Percentiles rank a stretch among this genome's conserved stretches.
Evolutionary conservation across 2,113 vertebrate species (phyloP).

Genomic region (Dissostichus mawsoni): DNA sequence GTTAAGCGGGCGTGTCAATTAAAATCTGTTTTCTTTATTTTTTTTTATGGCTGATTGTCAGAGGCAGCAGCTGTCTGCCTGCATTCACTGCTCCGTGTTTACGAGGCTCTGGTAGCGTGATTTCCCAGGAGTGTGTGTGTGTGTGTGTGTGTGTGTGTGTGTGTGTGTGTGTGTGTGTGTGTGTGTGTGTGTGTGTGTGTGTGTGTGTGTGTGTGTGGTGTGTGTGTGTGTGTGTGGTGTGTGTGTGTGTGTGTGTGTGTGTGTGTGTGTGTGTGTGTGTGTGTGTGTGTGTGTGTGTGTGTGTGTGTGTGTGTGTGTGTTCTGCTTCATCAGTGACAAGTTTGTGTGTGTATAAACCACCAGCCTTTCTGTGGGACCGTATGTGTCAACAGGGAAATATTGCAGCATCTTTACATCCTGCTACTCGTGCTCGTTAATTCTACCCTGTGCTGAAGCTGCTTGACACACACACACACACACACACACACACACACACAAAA

Average conservation of each 20-base stretch:
- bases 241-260: too few species aligned
- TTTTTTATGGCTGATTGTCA: slow-evolving; percentile 46
- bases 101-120: slow-evolving; percentile 48
- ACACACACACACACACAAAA: not conserved
- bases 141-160: too few species aligned
- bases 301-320: not conserved
- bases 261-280: too few species aligned
- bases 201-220: too few species aligned
- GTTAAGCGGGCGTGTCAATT: slow-evolving; percentile 43
- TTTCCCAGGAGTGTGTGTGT: slow-evolving; percentile 52
- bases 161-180: too few species aligned
- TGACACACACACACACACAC: too few species aligned
- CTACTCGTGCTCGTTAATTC: slow-evolving; percentile 29
- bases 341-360: not conserved
- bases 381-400: slow-evolving; percentile 29
- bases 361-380: not conserved
- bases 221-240: too few species aligned
- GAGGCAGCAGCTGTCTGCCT: slow-evolving; percentile 43
- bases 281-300: too few species aligned
- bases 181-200: too few species aligned
- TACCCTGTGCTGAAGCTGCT: not conserved
- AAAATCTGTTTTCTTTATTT: slow-evolving; percentile 28
- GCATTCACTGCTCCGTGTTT: slow-evolving; percentile 51
- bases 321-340: not conserved
- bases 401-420: slow-evolving; percentile 34